Conservation (phyloP, 2,888 invertebrate species). For the Eristalinus sepulchralis region DNA sequence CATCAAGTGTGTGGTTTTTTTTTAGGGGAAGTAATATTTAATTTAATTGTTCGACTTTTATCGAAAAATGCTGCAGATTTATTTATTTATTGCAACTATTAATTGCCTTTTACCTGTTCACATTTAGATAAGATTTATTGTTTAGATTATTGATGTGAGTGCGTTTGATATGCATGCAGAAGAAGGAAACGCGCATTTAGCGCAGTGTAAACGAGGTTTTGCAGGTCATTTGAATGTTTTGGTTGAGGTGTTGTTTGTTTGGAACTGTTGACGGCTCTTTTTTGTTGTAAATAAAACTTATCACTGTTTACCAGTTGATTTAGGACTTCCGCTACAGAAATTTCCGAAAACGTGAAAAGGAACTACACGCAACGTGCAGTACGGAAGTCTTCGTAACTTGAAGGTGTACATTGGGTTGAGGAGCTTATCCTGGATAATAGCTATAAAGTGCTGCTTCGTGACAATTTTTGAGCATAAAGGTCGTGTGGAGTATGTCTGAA, state of each 20-base stretch:
- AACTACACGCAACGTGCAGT: too few species aligned
- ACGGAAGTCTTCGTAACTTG: too few species aligned
- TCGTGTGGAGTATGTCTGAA: too few species aligned
- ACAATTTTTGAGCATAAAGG: too few species aligned
- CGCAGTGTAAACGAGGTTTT: neutral
- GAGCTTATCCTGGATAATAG: too few species aligned
- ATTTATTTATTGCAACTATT: neutral
- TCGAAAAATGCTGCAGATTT: neutral
- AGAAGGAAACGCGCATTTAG: neutral
- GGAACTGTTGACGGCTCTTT: too few species aligned
- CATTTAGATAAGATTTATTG: neutral
- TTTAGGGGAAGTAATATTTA: constrained; percentile 19
- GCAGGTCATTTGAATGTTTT: neutral
- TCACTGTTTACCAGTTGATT: too few species aligned
- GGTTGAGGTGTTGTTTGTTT: neutral
- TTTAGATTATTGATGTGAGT: neutral
- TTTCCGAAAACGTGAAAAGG: too few species aligned
- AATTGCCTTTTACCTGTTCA: neutral
- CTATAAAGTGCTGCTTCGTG: too few species aligned
- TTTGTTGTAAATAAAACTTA: too few species aligned
- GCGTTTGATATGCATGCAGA: neutral
- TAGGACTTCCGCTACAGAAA: too few species aligned
- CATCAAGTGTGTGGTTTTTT: neutral
- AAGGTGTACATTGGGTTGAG: too few species aligned
- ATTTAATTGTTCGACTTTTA: neutral